Percentiles rank a stretch among this genome's conserved stretches.
These are phyloP conservation scores for Tokudaia tokunoshimensis DNA, from an alignment of 2,797 vertebrate species.

Conservation along the genomic window DNA sequence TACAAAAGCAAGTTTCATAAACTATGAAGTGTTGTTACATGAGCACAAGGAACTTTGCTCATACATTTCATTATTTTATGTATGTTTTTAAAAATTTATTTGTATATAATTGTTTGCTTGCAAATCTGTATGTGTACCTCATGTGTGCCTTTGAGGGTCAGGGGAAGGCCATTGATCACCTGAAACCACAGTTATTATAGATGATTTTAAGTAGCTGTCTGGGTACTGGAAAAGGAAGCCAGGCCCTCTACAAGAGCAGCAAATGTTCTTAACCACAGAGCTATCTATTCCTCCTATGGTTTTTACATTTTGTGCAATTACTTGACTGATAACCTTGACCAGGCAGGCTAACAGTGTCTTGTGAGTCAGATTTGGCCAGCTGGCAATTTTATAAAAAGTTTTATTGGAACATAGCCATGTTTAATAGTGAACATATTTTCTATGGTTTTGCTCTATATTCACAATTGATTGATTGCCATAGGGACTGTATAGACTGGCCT, in stretches of 20 bases:
- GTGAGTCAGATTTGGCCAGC: neutral
- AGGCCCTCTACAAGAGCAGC: neutral
- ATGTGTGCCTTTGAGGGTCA: neutral
- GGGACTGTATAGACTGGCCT: neutral
- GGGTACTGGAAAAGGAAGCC: neutral
- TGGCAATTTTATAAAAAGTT: conserved; percentile 1
- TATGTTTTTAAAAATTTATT: neutral
- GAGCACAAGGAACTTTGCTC: neutral
- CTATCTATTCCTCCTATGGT: neutral
- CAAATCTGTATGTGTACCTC: neutral
- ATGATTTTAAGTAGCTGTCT: neutral
- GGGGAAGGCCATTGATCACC: neutral
- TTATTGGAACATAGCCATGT: conserved; percentile 29
- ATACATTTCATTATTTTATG: neutral
- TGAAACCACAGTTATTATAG: neutral
- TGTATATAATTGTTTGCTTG: neutral
- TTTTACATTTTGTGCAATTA: neutral
- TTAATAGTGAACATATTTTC: conserved; percentile 1
- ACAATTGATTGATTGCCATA: neutral
- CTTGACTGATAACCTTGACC: neutral
- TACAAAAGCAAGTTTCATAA: neutral
- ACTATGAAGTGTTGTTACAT: neutral
- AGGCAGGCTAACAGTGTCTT: neutral
- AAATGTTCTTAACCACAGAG: neutral
- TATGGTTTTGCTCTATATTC: neutral